Conservation (phyloP, 2,113 vertebrate genomes). For the Labeo rohita region DNA sequence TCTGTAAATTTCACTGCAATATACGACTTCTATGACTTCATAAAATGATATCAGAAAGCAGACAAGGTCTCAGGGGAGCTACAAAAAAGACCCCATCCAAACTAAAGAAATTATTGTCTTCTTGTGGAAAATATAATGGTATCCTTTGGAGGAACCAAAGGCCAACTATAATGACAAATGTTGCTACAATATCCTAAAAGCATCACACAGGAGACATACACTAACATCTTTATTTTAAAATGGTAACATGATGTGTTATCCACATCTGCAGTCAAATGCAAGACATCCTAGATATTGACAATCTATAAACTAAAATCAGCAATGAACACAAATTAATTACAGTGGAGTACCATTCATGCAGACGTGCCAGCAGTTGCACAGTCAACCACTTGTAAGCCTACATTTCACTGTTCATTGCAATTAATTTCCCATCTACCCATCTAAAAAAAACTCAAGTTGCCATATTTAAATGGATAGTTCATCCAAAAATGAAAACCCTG, state of each 20-base stretch:
- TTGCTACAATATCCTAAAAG: background rate
- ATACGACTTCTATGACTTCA: conserved; percentile 29
- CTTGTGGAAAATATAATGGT: background rate
- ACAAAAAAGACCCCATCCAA: background rate
- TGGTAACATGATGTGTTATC: conserved; percentile 57
- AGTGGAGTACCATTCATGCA: background rate
- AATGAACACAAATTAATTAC: background rate
- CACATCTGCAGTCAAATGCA: background rate
- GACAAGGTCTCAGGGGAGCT: background rate
- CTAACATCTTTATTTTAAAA: conserved; percentile 32
- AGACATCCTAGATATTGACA: background rate
- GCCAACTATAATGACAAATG: background rate
- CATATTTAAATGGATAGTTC: background rate
- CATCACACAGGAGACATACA: background rate
- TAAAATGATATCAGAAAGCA: conserved; percentile 37
- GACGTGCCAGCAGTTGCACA: background rate
- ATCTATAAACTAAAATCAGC: background rate
- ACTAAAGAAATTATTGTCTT: background rate
- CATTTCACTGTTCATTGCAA: background rate
- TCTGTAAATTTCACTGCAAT: conserved; percentile 54
- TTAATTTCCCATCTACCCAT: background rate
- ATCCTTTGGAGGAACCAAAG: background rate
- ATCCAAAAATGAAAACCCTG: too few relatives aligned
- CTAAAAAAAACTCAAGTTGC: background rate
- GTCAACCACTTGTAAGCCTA: background rate